phyloP scores from a whole-genome alignment of 2,888 invertebrate genomes.

The Limnephilus rhombicus region DNA sequence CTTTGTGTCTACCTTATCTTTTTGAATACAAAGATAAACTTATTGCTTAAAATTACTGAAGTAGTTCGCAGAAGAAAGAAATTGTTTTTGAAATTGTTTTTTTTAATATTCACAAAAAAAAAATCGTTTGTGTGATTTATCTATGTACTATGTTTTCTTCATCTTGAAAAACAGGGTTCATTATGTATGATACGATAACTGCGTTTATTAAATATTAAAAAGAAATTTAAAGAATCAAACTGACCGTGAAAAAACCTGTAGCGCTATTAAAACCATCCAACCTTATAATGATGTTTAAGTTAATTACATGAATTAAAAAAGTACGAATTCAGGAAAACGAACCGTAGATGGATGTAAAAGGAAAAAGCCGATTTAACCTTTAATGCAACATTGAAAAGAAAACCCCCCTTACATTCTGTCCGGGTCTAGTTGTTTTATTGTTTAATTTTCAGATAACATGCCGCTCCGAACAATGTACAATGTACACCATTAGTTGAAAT shows the following conservation, averaged over 20 bases:
- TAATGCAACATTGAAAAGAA: conserved; percentile 28
- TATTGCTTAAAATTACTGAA: no score
- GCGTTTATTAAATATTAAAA: no score
- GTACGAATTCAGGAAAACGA: background rate
- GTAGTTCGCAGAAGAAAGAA: no score
- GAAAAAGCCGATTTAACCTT: conserved; percentile 35
- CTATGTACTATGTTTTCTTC: background rate
- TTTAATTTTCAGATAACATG: conserved; percentile 47
- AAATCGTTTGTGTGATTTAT: background rate
- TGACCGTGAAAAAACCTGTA: background rate
- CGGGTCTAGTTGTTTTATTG: conserved; percentile 43
- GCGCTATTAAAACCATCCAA: background rate
- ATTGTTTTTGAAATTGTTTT: no score
- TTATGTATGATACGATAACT: background rate
- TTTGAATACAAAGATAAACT: no score
- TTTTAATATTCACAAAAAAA: background rate
- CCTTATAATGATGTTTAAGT: background rate
- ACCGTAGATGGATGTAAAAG: background rate
- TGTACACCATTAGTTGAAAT: conserved; percentile 47
- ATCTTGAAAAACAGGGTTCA: background rate
- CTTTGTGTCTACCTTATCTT: no score
- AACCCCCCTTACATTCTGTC: conserved; percentile 38
- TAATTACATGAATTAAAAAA: background rate
- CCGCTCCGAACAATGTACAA: conserved; percentile 41
- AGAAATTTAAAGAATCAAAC: background rate